Base-by-base conservation (phyloP, 2,113 vertebrate species). In the Falcunculus frontatus region DNA sequence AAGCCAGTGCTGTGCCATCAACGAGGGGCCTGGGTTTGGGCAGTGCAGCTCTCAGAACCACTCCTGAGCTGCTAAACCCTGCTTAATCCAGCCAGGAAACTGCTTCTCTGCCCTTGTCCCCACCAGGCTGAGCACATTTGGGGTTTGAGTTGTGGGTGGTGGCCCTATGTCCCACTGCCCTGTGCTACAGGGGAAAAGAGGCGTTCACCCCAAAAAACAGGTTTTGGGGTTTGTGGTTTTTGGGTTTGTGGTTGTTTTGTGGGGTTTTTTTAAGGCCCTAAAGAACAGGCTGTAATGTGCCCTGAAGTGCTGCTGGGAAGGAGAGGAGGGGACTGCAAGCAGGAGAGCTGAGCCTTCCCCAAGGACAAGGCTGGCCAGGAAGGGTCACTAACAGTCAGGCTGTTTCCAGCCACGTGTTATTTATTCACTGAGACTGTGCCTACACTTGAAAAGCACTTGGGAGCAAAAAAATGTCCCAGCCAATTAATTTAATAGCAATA, bases 161-260 rank as follows among this genome's bases (percentile, higher is more conserved):
- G 39, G 44, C 13, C 52, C 44, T 44, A 23, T 3, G 1, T 19
- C 68, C 49, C 76, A 25, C 49, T 20, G 33, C 29, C 39, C 25
- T 47, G n/a, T 0, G 1, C 63, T 52, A 27, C 33, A 5, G 46
- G 16, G 22, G 50, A 35, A 68, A 52, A 80, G 55, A 37, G 23
- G 21, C 0, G 0, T 27, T 70, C 12, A 33, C 21, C 16, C 15
- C 8, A 2, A 7, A 42, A 73, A 25, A 0, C 9, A 41, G 14
- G 6, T 8, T 5, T n/a, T 7, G 14, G 7, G 3, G 4, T 5
- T 50, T 56, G 42, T 41, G 39, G 0, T 6, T 2, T n/a, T 27
- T 3, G 7, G 5, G 6, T 44, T 89, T 74, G 37, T 65, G 32
- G 41, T 22, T 23, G 12, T 16, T 27, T 41, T 12, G 10, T 10